These are phyloP conservation scores for Whitmania pigra DNA, from an alignment of 1,140 invertebrate species.

Conservation along the genomic window DNA sequence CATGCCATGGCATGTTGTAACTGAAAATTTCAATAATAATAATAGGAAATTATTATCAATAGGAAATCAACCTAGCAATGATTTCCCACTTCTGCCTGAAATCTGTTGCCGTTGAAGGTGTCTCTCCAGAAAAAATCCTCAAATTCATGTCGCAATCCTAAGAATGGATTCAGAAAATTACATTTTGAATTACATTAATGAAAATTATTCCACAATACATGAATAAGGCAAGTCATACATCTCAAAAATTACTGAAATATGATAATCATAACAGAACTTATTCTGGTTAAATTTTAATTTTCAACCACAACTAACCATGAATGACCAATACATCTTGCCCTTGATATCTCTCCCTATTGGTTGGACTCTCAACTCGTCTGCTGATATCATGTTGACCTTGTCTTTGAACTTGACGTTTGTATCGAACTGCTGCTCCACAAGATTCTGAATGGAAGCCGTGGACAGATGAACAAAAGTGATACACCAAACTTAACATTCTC, in stretches of 20 bases:
- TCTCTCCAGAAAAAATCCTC: conserved; percentile 71
- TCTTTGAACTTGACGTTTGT: conserved; percentile 81
- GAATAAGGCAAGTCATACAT: no score
- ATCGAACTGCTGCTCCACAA: conserved; percentile 88
- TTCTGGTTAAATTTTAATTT: not conserved
- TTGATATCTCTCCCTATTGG: conserved; percentile 77
- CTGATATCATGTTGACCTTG: conserved; percentile 68
- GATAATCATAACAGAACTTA: no score
- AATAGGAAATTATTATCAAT: not conserved
- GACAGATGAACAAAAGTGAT: not conserved
- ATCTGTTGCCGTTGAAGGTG: conserved; percentile 52
- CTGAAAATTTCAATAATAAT: no score
- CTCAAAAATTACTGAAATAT: no score
- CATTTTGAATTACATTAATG: not conserved
- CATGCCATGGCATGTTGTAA: no score
- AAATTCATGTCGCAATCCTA: conserved; percentile 72
- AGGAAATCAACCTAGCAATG: conserved; percentile 60
- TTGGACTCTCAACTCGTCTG: conserved; percentile 63
- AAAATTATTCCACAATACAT: no score
- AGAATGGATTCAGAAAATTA: not conserved
- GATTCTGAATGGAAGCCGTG: conserved; percentile 50
- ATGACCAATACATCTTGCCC: conserved; percentile 82
- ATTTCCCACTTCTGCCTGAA: conserved; percentile 62
- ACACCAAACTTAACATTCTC: not conserved
- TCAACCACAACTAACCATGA: conserved; percentile 46